phyloP scores from a whole-genome alignment of 1,140 invertebrate species.

The Pogonomyrmex californicus region DNA sequence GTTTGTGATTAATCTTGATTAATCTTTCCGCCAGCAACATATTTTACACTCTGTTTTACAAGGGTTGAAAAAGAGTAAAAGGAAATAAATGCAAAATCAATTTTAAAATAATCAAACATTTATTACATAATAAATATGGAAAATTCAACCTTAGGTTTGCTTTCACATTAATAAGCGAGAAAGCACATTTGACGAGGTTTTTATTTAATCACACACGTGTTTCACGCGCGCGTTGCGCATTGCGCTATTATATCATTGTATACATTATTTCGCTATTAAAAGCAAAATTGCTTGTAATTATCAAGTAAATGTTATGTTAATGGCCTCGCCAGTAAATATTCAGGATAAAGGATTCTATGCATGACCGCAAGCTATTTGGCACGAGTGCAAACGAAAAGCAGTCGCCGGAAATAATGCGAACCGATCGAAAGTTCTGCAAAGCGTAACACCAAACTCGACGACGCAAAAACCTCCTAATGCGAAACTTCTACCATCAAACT shows the following conservation, averaged over 20 bases:
- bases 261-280: neutral
- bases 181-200: neutral
- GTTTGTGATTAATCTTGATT: conserved; percentile 37
- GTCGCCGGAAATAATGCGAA: conserved; percentile 36
- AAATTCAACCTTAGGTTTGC: neutral
- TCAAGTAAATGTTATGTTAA: conserved; percentile 23
- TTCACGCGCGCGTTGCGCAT: no score
- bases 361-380: conserved; percentile 19
- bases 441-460: conserved; percentile 28
- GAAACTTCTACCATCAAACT: conserved; percentile 22
- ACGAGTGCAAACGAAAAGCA: neutral
- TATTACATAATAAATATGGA: neutral
- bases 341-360: neutral
- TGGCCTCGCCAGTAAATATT: neutral
- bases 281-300: conserved; percentile 23
- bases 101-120: neutral
- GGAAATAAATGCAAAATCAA: neutral
- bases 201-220: neutral
- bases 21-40: conserved; percentile 2
- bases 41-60: neutral
- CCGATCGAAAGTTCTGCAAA: conserved; percentile 41
- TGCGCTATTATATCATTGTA: neutral
- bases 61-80: neutral
- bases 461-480: conserved; percentile 30
- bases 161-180: neutral